Evolutionary conservation across 2,797 vertebrate species (phyloP).

Genomic region (Chelon labrosus): DNA sequence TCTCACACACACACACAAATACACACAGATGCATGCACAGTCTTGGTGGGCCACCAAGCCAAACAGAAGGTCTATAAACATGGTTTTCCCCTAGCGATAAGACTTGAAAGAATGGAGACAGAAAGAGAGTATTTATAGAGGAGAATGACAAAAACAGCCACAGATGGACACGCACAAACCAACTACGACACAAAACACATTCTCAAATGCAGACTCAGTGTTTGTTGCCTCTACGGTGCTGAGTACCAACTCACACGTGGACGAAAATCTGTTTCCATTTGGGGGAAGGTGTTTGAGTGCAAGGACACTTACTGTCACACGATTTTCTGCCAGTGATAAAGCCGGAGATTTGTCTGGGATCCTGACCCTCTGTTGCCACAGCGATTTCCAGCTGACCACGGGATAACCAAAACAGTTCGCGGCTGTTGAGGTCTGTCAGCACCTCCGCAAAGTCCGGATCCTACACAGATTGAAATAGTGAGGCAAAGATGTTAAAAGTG

Average conservation of each 20-base stretch:
- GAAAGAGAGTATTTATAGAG: constrained; percentile 61
- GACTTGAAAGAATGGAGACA: constrained; percentile 62
- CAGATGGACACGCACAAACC: constrained; percentile 46
- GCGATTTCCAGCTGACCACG: constrained; percentile 91
- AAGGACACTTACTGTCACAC: constrained; percentile 92
- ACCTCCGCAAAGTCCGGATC: constrained; percentile 95
- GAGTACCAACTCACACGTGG: background rate
- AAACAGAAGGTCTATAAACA: constrained; percentile 71
- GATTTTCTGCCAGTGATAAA: constrained; percentile 90
- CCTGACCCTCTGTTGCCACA: constrained; percentile 84
- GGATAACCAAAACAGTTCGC: constrained; percentile 93
- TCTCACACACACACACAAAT: constrained; percentile 36
- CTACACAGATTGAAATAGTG: constrained; percentile 74
- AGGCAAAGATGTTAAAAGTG: background rate
- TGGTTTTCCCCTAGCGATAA: constrained; percentile 60
- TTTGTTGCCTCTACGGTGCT: constrained; percentile 3
- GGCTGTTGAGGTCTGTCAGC: constrained; percentile 89
- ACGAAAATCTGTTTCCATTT: background rate
- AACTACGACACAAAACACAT: constrained; percentile 22
- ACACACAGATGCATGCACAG: constrained; percentile 30
- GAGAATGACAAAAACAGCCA: constrained; percentile 62
- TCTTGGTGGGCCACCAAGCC: constrained; percentile 60
- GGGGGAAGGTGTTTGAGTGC: background rate
- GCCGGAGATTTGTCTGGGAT: constrained; percentile 86
- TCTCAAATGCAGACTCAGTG: background rate